These are phyloP conservation scores for Alosa alosa DNA, from an alignment of 2,113 vertebrate genomes.

Conservation along the genomic window DNA sequence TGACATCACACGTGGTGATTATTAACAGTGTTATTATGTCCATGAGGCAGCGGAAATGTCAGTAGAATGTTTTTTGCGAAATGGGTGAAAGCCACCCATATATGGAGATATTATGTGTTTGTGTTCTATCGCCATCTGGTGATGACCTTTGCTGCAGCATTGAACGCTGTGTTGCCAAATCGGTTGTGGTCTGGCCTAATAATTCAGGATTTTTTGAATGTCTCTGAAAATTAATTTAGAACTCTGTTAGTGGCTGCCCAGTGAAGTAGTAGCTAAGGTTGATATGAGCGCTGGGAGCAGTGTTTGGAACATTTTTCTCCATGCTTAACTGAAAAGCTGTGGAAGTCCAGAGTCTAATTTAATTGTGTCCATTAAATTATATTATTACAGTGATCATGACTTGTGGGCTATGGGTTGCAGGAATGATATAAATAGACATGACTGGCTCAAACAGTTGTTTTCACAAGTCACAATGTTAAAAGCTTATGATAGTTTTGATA, in stretches of 20 bases:
- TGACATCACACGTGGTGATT: conserved; percentile 2
- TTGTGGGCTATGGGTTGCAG: not conserved
- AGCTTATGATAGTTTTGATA: not conserved
- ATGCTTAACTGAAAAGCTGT: not conserved
- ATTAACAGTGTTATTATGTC: not conserved
- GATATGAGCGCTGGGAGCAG: not conserved
- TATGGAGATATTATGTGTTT: conserved; percentile 4
- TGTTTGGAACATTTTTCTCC: not conserved
- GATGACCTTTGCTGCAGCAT: not conserved
- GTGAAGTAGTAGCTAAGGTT: not conserved
- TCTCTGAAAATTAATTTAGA: not conserved
- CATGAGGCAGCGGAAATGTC: not conserved
- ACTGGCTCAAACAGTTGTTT: not conserved
- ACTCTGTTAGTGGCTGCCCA: not conserved
- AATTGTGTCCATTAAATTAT: not conserved
- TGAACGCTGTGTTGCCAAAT: not conserved
- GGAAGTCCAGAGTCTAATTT: not conserved
- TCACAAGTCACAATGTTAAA: not conserved
- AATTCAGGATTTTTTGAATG: not conserved
- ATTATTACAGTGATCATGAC: not conserved
- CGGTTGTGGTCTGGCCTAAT: conserved; percentile 8
- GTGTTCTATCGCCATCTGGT: conserved; percentile 16
- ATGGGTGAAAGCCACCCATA: not conserved
- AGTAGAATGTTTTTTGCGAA: not conserved
- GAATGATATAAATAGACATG: not conserved